phyloP scores from a whole-genome alignment of 2,797 vertebrate species.

The Oceanodroma leucorhoa region DNA sequence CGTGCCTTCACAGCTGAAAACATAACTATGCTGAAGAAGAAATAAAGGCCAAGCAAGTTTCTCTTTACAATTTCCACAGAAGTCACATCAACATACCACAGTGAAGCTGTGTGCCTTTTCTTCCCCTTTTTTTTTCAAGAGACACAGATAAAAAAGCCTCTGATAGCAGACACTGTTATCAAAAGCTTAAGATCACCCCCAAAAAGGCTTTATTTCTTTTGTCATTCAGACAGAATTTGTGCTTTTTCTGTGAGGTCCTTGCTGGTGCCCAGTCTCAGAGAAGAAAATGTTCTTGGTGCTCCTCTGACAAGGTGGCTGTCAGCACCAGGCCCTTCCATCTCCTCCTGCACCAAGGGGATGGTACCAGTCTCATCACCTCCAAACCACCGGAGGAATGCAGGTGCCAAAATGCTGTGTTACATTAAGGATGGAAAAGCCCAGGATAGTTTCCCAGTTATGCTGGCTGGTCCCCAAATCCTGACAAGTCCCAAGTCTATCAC shows the following conservation, averaged over 20 bases:
- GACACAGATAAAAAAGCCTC: neutral
- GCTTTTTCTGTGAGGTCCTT: neutral
- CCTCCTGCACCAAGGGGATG: neutral
- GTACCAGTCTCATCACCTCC: neutral
- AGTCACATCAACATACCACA: neutral
- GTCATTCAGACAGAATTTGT: neutral
- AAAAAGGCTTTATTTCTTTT: neutral
- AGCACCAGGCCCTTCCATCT: neutral
- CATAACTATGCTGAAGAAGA: neutral
- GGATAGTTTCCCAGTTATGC: neutral
- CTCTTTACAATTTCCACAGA: neutral
- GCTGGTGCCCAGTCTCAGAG: neutral
- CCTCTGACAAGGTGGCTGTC: neutral
- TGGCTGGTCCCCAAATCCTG: neutral
- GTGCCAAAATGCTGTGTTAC: neutral
- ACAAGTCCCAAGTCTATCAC: neutral
- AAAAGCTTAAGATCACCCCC: neutral
- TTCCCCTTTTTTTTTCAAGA: neutral
- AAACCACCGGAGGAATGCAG: neutral
- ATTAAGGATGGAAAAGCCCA: neutral
- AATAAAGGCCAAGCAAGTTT: constrained; percentile 7
- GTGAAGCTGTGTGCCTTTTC: neutral
- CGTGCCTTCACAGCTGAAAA: constrained; percentile 20
- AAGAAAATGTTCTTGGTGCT: neutral
- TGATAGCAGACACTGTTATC: neutral